Conservation (phyloP, 2,888 invertebrate species). For the Pterostichus niger region DNA sequence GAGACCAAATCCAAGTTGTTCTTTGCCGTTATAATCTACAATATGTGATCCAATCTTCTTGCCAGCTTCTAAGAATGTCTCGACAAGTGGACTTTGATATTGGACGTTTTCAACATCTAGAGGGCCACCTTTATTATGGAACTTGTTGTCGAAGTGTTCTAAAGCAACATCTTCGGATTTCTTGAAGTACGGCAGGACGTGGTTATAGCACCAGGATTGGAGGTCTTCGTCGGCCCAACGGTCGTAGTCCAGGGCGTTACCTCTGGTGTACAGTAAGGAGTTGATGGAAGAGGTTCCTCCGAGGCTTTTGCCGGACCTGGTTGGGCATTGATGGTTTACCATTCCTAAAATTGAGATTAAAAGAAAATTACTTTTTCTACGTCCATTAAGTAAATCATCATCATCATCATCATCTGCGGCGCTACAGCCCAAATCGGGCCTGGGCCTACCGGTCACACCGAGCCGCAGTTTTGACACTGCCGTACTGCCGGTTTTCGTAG, state of each 20-base stretch:
- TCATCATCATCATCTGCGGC: too few species aligned
- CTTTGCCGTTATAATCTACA: conserved; percentile 82
- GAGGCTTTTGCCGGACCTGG: conserved; percentile 85
- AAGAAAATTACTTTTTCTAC: too few species aligned
- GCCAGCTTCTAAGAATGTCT: conserved; percentile 82
- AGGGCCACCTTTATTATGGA: conserved; percentile 81
- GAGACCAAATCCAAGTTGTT: conserved; percentile 82
- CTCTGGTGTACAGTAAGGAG: conserved; percentile 89
- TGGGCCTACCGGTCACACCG: too few species aligned
- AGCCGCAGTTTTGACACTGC: too few species aligned
- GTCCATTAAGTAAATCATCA: too few species aligned
- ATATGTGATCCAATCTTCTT: conserved; percentile 80
- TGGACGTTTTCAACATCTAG: conserved; percentile 80
- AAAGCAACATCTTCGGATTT: conserved; percentile 87
- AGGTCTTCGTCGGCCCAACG: conserved; percentile 87
- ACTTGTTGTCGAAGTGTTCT: conserved; percentile 78
- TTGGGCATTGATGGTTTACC: conserved; percentile 73
- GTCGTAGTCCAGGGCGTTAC: conserved; percentile 86
- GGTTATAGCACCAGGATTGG: conserved; percentile 86
- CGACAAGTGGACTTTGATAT: conserved; percentile 78
- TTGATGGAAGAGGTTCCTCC: conserved; percentile 91
- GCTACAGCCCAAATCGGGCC: too few species aligned
- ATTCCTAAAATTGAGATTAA: conserved; percentile 69
- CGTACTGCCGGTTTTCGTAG: too few species aligned
- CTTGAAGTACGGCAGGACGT: conserved; percentile 87